Base-by-base conservation (phyloP, 1,140 invertebrate genomes). In the Drosophila hydei region DNA sequence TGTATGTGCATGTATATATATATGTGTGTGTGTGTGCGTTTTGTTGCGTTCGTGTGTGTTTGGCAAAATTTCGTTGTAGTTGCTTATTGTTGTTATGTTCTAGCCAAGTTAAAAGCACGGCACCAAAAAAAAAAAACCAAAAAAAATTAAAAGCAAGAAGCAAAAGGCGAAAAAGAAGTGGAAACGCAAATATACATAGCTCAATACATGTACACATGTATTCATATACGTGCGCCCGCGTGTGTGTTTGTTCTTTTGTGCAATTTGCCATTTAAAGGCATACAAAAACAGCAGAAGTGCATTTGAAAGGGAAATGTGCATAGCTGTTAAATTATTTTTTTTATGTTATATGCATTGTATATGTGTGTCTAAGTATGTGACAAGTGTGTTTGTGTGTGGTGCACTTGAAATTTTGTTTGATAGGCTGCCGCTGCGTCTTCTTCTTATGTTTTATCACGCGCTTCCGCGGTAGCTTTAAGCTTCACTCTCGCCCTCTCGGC, bases 51-150 rank as follows among this genome's bases (percentile, higher is more conserved):
- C 50, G 60, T 64, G 67, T 73, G 52, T 64, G 76, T 84, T n/a
- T n/a, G 45, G 77, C 62, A 79, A 88, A 79, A 71, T 79, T 79
- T 83, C 51, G 59, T 70, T 75, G 77, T 81, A 71, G 45, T 30
- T 43, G 36, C 52, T 71, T 78, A 61, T 88, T 87, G 70, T 87
- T 85, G 75, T 88, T 81, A 75, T 87, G 78, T 88, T 84, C 80
- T 84, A 85, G 83, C 78, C 83, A 88, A 83, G 78, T 88, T 83
- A 72, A 88, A 80, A 75, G 72, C 68, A 63, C 54, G 55, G 68
- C 67, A 75, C 67, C 36, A 64, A 63, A 58, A 63, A 54, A 55
- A 45, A 67, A 67, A 25, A 45, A n/a, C n/a, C n/a, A n/a, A n/a
- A 65, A 70, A 38, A 38, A 40, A 6, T 4, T 42, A 42, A 16